Evolutionary conservation across 2,797 vertebrate genomes (phyloP).

Genomic region (Eulemur mongoz): DNA sequence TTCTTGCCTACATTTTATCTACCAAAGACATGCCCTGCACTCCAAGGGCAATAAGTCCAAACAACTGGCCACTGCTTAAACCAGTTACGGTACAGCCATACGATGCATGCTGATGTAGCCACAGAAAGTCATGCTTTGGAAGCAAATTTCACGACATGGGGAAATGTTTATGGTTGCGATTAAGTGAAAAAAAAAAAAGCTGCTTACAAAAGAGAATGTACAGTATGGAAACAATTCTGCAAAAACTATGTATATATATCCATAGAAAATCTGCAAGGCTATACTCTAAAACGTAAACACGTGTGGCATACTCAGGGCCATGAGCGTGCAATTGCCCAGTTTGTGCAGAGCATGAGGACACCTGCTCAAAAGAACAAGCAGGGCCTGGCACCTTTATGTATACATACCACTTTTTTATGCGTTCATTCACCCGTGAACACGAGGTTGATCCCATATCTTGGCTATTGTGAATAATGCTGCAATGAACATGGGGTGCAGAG

Average conservation of each 20-base stretch:
- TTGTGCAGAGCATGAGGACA: neutral
- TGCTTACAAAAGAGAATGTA: slow-evolving; percentile 49
- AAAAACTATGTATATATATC: slow-evolving; percentile 12
- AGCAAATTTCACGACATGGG: neutral
- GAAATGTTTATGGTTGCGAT: slow-evolving; percentile 18
- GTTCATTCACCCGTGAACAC: neutral
- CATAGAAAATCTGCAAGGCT: slow-evolving; percentile 47
- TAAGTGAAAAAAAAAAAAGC: slow-evolving; percentile 4
- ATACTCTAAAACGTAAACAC: neutral
- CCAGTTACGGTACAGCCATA: neutral
- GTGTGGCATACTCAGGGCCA: neutral
- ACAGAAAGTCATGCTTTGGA: slow-evolving; percentile 8
- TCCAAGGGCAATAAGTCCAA: neutral
- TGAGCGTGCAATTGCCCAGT: neutral
- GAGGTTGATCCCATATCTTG: no score
- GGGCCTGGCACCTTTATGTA: neutral
- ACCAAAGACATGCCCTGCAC: neutral
- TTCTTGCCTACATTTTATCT: slow-evolving; percentile 45
- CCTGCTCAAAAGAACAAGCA: neutral
- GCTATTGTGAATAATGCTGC: no score
- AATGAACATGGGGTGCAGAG: neutral
- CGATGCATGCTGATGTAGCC: neutral
- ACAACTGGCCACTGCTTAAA: neutral
- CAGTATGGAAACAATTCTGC: slow-evolving; percentile 48
- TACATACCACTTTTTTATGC: neutral